Evolutionary conservation across 2,888 invertebrate species (phyloP), one percentile per base, ranked within the genome.

Genomic region (Chymomyza fuscimana): DNA sequence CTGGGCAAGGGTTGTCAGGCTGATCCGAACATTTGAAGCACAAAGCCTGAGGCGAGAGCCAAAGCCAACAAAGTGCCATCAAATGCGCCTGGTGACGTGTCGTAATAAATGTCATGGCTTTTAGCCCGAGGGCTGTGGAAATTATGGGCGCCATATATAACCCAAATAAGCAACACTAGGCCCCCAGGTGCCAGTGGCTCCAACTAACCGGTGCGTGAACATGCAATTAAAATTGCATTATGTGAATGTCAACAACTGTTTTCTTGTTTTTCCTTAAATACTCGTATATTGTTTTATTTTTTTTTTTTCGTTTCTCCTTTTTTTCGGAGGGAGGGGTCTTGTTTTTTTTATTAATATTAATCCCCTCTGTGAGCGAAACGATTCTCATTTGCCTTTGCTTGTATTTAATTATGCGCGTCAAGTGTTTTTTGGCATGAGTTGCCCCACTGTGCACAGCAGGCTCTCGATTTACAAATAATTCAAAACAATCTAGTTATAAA

Each of bases 191-290:
- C 65, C 54, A 54, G 22, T 32, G 7, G 54, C 19, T 22, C 54
- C 54, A 54, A 19, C 54, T 19, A 54, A 54, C 54, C 54, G 54
- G 73, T 73, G 70, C 66, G 72, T 61, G 29, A 32, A 66, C 68
- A 70, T 52, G 72, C 77, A 77, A 80, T 86, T 83, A 74, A 76
- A 86, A 84, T 68, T 84, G 80, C 82, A 83, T 80, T 77, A 74
- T 74, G 74, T 60, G 61, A 58, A 60, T 60, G 70, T 61, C 56
- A 66, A 52, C 63, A 73, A 67, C 36, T 63, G 51, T 69, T 63
- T 71, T 68, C 16, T 63, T 77, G 19, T 46, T 46, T 46, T 12
- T 12, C 12, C 40, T 46, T 12, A 46, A 46, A 54, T 54, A 54
- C 15, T 5, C 54, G 9, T 52, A 16, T 3, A 54, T n/a, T 54